Evolutionary conservation across 2,797 vertebrate genomes (phyloP).

Genomic region (Danio jaintianensis): DNA sequence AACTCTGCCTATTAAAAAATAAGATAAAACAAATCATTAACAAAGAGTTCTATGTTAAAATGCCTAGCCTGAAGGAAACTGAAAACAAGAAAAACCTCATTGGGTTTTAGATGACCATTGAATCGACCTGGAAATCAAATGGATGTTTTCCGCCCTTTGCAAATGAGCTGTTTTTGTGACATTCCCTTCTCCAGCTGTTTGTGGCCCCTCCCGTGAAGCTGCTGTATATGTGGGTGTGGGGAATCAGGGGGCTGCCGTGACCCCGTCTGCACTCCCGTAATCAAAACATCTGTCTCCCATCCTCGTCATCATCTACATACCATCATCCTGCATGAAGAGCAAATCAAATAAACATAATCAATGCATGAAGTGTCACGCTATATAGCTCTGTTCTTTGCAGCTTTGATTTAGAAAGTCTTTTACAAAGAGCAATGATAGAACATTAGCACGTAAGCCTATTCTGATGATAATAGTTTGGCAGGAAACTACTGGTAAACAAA

Average conservation of each 20-base stretch:
- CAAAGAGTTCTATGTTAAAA: too few species aligned
- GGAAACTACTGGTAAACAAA: conserved; percentile 4
- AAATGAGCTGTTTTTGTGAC: not conserved
- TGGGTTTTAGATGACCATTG: not conserved
- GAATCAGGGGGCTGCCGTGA: conserved; percentile 30
- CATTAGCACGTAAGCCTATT: not conserved
- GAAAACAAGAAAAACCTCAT: not conserved
- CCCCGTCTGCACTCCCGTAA: conserved; percentile 1
- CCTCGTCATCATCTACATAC: not conserved
- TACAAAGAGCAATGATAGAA: not conserved
- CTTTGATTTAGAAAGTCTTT: not conserved
- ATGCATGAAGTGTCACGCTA: not conserved
- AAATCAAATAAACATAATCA: not conserved
- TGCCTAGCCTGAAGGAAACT: not conserved
- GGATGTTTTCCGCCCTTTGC: not conserved
- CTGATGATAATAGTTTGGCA: not conserved
- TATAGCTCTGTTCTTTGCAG: not conserved
- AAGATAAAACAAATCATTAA: too few species aligned
- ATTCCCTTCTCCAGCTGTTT: conserved; percentile 32
- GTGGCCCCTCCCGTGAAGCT: conserved; percentile 15
- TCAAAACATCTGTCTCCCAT: conserved; percentile 38
- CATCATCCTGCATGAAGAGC: not conserved
- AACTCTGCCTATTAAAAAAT: not conserved
- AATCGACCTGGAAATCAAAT: not conserved
- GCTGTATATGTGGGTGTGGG: conserved; percentile 37